Evolutionary conservation across 2,113 vertebrate species (phyloP).

Genomic region (Sturnira hondurensis): DNA sequence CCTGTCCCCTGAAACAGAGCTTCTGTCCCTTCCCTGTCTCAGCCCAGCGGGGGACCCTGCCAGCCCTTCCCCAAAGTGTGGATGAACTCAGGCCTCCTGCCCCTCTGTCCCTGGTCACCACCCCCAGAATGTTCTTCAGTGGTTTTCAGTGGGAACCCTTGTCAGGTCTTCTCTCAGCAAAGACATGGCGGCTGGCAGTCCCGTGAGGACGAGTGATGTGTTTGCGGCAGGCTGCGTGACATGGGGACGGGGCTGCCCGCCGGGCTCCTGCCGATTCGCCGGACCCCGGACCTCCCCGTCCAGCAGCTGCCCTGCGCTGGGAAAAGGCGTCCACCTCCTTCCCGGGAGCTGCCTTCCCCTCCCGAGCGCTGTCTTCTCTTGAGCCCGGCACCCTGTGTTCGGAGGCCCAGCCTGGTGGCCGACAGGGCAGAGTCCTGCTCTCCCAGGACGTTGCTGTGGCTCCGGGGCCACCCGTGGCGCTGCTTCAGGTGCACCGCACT

Average conservation of each 20-base stretch:
- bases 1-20: neutral
- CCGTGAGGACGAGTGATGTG: neutral
- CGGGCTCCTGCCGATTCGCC: neutral
- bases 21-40: neutral
- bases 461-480: too few species aligned
- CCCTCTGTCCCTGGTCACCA: neutral
- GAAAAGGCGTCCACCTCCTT: neutral
- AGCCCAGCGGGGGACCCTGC: neutral
- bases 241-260: neutral
- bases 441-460: too few species aligned
- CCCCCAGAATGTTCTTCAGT: neutral
- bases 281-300: neutral
- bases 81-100: fast-evolving
- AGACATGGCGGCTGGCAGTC: neutral
- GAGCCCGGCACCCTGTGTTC: neutral
- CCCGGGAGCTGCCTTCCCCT: neutral
- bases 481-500: too few species aligned
- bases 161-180: neutral
- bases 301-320: neutral
- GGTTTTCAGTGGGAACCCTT: neutral
- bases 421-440: neutral
- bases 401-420: neutral
- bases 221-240: neutral
- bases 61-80: neutral
- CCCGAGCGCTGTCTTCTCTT: neutral